Base-by-base conservation (phyloP, 2,888 invertebrate species). In the Latrodectus elegans region DNA sequence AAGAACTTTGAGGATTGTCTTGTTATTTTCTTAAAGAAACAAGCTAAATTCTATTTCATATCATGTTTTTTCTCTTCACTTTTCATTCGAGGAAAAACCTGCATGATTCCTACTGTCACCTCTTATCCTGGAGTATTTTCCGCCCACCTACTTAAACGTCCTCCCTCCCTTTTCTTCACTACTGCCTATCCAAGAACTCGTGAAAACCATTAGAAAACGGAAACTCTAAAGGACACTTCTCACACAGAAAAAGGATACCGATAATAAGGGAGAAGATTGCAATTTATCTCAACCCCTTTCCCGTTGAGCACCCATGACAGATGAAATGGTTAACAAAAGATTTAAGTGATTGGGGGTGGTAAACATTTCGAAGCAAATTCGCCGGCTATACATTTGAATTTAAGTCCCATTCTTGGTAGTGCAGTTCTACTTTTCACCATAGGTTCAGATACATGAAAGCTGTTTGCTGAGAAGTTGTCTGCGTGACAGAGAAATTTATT, bases 161-260 rank as follows among this genome's bases (percentile, higher is more conserved):
- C 38, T 74, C 38, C 38, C 26, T 17, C 74, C 51, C 53, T 68
- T 17, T 53, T 70, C 70, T 53, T 70, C 73, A 14, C 71, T 15
- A 51, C 68, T 68, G 22, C 9, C 15, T 14, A 51, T 52, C 17
- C 67, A 81, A 49, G 65, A 64, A 22, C 12, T 26, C 26, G 67
- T 60, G 75, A 38, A 83, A 83, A 71, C 83, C 83, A 83, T 83
- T 83, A 83, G 76, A 70, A 71, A 71, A 68, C 83, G 83, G 83
- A 83, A 83, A 75, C 75, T 67, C 64, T n/a, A 26, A 6, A 38
- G 74, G 38, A 22, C 14, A 15, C 22, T 52, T 60, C 71, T 22
- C 8, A 17, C 22, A 22, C 22, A 60, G 60, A 26, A 75, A 17
- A 9, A 68, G 68, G 68, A 26, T 68, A 1, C 22, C 68, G 51